Conservation (phyloP, 2,888 invertebrate species). For the Dascillus cervinus region DNA sequence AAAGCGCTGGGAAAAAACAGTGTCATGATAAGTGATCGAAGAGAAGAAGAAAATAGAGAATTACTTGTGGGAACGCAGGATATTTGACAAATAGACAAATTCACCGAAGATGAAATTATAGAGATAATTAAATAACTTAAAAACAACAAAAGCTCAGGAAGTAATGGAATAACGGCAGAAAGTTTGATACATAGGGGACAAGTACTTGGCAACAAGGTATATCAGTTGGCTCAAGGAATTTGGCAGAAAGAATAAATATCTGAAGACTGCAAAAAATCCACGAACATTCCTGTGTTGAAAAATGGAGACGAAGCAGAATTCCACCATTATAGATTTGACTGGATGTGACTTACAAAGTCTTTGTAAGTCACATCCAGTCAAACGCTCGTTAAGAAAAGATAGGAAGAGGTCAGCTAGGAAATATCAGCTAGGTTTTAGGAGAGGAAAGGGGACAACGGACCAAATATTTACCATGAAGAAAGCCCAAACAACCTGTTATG, state of each 20-base stretch:
- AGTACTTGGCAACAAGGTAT: background rate
- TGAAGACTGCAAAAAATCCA: background rate
- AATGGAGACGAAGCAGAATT: constrained; percentile 4
- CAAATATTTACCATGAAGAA: constrained; percentile 3
- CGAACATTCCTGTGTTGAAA: background rate
- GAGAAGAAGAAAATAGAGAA: constrained; percentile 2
- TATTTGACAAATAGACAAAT: background rate
- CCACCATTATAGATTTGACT: constrained; percentile 3
- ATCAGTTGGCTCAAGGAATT: background rate
- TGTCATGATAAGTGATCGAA: constrained; percentile 1
- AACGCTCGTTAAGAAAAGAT: constrained; percentile 1
- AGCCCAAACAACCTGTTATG: background rate
- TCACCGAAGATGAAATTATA: background rate
- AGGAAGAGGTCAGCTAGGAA: constrained; percentile 1
- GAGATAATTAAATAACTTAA: constrained; percentile 1
- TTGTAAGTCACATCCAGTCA: no score
- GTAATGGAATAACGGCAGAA: no score
- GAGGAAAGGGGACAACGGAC: constrained; percentile 3
- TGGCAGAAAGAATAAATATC: constrained; percentile 2
- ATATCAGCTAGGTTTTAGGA: constrained; percentile 4
- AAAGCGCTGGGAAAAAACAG: no score
- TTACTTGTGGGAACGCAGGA: background rate
- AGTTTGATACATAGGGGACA: background rate
- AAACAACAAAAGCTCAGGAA: no score
- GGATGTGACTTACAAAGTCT: background rate